Percentiles rank a stretch among this genome's conserved stretches.
Conservation (phyloP, 2,888 invertebrate species). For the Arctia plantaginis region DNA sequence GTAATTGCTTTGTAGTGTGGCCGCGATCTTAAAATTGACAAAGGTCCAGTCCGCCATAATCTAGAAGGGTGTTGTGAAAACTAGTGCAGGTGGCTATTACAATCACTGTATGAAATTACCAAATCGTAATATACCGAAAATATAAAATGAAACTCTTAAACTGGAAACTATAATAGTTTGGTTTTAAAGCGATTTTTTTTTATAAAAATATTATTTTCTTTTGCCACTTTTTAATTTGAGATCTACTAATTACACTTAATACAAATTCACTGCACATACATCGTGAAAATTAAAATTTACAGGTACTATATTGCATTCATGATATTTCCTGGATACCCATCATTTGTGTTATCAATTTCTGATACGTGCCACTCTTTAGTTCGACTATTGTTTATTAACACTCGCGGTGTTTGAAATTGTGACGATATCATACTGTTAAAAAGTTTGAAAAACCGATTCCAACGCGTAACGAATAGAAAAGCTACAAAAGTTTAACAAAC, state of each 20-base stretch:
- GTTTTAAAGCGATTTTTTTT: slow-evolving; percentile 34
- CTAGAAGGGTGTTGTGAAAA: slow-evolving; percentile 10
- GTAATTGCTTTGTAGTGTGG: slow-evolving; percentile 4
- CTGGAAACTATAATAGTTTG: slow-evolving; percentile 36
- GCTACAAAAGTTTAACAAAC: neutral
- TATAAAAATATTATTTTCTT: slow-evolving; percentile 54
- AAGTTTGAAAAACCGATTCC: neutral
- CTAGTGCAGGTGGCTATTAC: slow-evolving; percentile 26
- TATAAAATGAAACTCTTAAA: slow-evolving; percentile 20
- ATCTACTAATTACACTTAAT: slow-evolving; percentile 56
- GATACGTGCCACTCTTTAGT: neutral
- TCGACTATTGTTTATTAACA: neutral
- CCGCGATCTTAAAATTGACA: neutral
- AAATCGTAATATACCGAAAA: slow-evolving; percentile 27
- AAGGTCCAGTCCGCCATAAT: neutral
- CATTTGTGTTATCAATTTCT: neutral
- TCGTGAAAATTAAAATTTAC: slow-evolving; percentile 43
- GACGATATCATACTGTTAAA: neutral
- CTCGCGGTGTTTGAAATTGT: neutral
- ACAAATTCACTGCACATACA: slow-evolving; percentile 43
- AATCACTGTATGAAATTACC: slow-evolving; percentile 9
- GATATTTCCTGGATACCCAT: slow-evolving; percentile 36
- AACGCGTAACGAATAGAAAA: neutral
- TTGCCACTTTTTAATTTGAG: slow-evolving; percentile 56
- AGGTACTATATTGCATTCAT: slow-evolving; percentile 53